Evolutionary conservation across 2,113 vertebrate species (phyloP).

Genomic region (Panthera leo): DNA sequence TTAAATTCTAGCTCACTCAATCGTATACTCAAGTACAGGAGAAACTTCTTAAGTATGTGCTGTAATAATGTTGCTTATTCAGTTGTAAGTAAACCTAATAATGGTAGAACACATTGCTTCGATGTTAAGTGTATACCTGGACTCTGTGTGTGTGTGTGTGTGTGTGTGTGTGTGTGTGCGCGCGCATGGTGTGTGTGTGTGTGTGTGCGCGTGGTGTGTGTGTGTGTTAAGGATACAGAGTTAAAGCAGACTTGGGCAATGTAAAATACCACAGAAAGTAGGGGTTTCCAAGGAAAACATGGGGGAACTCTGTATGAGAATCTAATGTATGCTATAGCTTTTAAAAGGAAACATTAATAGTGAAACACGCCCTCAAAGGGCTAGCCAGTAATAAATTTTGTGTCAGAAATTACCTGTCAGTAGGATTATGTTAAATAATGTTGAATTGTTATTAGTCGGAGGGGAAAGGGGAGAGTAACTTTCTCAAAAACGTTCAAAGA

Average conservation of each 20-base stretch:
- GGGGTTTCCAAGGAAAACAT: constrained; percentile 89
- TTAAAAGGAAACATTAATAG: constrained; percentile 90
- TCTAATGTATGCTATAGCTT: constrained; percentile 88
- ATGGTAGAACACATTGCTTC: constrained; percentile 81
- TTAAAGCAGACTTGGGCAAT: constrained; percentile 84
- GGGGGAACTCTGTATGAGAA: constrained; percentile 84
- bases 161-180: not conserved
- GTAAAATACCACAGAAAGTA: constrained; percentile 87
- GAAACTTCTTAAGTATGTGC: constrained; percentile 82
- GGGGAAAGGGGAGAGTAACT: constrained; percentile 77
- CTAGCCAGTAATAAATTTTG: constrained; percentile 87
- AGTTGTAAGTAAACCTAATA: constrained; percentile 81
- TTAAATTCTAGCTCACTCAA: constrained; percentile 75
- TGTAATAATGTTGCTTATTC: constrained; percentile 69
- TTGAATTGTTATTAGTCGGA: constrained; percentile 85
- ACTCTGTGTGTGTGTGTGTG: constrained; percentile 67
- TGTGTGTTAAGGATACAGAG: constrained; percentile 58
- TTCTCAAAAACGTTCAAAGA: constrained; percentile 86
- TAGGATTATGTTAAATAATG: constrained; percentile 87
- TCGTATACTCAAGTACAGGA: constrained; percentile 67
- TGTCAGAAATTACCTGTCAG: constrained; percentile 90
- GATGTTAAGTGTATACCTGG: constrained; percentile 73
- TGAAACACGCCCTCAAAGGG: constrained; percentile 87
- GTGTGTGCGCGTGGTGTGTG: not conserved
- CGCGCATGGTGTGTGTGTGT: not conserved